Percentiles rank a stretch among this genome's conserved stretches.
These are phyloP conservation scores for Theristus sp. DNA, from an alignment of 2,888 invertebrate species.

Conservation along the genomic window DNA sequence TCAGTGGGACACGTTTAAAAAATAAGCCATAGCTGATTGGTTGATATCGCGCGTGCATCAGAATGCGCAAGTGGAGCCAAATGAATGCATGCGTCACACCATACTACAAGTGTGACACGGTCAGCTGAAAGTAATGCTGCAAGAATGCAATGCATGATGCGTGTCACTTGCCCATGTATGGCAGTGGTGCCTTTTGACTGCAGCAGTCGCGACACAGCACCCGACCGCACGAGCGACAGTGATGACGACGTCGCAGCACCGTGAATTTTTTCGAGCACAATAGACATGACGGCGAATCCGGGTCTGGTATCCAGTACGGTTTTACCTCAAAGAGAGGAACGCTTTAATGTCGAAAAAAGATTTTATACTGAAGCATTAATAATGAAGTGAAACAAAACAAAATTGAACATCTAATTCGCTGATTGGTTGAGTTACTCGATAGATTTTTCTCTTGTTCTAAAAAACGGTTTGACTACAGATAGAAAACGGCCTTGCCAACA, in stretches of 20 bases:
- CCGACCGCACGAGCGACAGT: conserved; percentile 16
- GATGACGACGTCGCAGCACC: conserved; percentile 54
- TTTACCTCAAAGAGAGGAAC: conserved; percentile 45
- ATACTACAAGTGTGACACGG: neutral
- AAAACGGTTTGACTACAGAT: too few relatives aligned
- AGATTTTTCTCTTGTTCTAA: too few relatives aligned
- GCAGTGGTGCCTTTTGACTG: conserved; percentile 7
- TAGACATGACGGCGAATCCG: conserved; percentile 59
- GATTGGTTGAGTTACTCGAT: too few relatives aligned
- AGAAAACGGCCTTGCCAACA: too few relatives aligned
- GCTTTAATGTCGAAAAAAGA: too few relatives aligned
- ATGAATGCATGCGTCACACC: neutral
- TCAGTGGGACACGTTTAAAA: too few relatives aligned
- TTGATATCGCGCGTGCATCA: too few relatives aligned
- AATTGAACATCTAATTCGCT: too few relatives aligned
- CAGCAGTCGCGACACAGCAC: conserved; percentile 15
- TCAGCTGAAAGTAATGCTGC: neutral
- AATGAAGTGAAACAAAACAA: too few relatives aligned
- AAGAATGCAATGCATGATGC: neutral
- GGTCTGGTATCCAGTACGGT: conserved; percentile 70
- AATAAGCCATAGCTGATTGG: too few relatives aligned
- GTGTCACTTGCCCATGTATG: conserved; percentile 10
- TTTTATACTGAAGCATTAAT: too few relatives aligned
- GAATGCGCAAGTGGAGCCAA: neutral
- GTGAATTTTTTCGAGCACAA: conserved; percentile 61